phyloP scores from a whole-genome alignment of 1,140 invertebrate genomes.

The Bombus ignitus region DNA sequence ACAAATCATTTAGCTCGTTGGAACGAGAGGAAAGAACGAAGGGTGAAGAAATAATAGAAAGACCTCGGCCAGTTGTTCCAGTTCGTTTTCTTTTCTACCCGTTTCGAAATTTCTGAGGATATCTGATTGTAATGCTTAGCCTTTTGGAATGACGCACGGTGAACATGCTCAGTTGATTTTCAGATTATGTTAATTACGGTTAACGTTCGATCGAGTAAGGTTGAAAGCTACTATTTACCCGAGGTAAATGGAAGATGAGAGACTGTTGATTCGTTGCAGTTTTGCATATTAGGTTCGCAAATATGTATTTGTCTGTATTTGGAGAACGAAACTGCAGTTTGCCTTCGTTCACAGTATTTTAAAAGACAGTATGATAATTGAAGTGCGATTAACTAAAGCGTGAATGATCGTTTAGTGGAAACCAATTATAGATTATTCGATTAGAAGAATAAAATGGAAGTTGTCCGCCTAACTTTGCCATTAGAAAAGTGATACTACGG shows the following conservation, averaged over 20 bases:
- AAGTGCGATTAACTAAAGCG: too few relatives aligned
- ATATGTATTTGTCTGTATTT: background rate
- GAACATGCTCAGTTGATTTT: background rate
- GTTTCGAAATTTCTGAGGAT: conserved; percentile 8
- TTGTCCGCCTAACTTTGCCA: too few relatives aligned
- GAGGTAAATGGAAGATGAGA: background rate
- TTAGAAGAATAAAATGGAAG: too few relatives aligned
- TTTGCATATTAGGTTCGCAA: background rate
- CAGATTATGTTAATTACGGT: background rate
- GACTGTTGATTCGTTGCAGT: background rate
- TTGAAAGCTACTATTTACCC: background rate
- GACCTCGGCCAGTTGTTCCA: background rate
- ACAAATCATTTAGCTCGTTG: too few relatives aligned
- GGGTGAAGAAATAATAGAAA: background rate
- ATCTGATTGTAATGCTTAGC: background rate
- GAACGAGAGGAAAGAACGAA: too few relatives aligned
- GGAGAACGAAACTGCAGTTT: too few relatives aligned
- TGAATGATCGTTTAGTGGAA: too few relatives aligned
- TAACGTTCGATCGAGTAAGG: background rate
- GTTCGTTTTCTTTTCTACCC: background rate
- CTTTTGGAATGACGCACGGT: background rate
- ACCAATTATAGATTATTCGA: too few relatives aligned
- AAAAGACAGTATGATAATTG: too few relatives aligned
- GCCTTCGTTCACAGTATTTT: too few relatives aligned
- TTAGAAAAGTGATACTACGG: too few relatives aligned